A percentile compares a stretch with the other conserved stretches of the same genome.
These are phyloP conservation scores for Manis javanica DNA, from an alignment of 2,797 vertebrate species.

Conservation along the genomic window DNA sequence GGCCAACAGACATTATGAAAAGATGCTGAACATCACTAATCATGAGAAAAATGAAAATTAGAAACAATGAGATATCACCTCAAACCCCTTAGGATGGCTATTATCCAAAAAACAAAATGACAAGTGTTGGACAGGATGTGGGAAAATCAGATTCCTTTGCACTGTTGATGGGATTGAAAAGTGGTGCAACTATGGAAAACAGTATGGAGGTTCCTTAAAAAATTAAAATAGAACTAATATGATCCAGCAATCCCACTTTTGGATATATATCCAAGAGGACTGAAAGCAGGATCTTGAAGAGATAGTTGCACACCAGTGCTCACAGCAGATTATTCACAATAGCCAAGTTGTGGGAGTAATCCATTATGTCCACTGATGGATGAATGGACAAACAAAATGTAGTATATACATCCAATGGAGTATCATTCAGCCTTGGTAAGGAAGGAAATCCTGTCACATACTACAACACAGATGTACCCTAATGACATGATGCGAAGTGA, in stretches of 20 bases:
- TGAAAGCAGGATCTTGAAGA: neutral
- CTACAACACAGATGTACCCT: neutral
- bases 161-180: neutral
- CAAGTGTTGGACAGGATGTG: neutral
- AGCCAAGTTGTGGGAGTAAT: neutral
- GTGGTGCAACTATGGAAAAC: neutral
- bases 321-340: neutral
- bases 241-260: neutral
- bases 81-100: neutral
- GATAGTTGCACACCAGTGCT: neutral
- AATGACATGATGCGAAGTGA: neutral
- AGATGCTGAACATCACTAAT: neutral
- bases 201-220: neutral
- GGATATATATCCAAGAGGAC: neutral
- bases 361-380: neutral
- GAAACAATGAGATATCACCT: neutral
- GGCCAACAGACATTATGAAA: neutral
- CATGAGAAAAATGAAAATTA: neutral
- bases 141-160: neutral
- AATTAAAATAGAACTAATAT: neutral
- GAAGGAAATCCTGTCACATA: neutral
- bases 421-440: neutral
- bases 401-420: neutral
- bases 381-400: neutral
- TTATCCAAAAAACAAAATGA: neutral